A percentile compares a stretch with the other conserved stretches of the same genome.
Evolutionary conservation across 92 coral and sea anemone species (phyloP).

Genomic region (Epizoanthus rinbou): DNA sequence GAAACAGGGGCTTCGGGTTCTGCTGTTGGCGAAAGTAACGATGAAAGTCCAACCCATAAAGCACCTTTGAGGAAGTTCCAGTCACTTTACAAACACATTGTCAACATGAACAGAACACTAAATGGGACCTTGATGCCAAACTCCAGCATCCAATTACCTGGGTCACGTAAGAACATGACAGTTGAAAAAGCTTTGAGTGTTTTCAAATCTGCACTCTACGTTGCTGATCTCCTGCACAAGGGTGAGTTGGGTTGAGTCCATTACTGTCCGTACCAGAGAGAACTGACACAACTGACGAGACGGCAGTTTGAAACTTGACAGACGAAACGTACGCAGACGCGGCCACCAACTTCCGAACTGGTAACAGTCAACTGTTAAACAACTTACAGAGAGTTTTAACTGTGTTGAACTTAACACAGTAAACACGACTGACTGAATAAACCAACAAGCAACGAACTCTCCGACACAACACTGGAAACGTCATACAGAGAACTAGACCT

Average conservation of each 20-base stretch:
- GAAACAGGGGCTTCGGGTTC: conserved; percentile 5
- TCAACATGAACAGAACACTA: conserved; percentile 22
- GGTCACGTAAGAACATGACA: conserved; percentile 20
- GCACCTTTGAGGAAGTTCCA: neutral
- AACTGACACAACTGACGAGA: neutral
- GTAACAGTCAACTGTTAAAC: no score
- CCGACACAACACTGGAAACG: no score
- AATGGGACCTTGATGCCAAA: conserved; percentile 17
- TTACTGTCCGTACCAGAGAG: neutral
- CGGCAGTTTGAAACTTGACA: neutral
- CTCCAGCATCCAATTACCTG: conserved; percentile 19
- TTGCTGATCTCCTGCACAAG: conserved; percentile 39
- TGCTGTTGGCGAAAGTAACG: neutral
- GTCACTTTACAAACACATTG: conserved; percentile 15
- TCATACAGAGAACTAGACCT: no score
- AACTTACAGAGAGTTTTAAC: no score
- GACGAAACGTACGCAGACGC: no score
- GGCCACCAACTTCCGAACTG: no score
- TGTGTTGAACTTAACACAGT: no score
- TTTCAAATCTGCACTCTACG: conserved; percentile 14
- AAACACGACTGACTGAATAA: no score
- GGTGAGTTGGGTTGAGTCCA: neutral
- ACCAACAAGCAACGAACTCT: no score
- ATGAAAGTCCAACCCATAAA: neutral
- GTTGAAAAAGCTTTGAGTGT: conserved; percentile 10